phyloP scores from a whole-genome alignment of 2,113 vertebrate species.

The Diphyllodes magnificus region DNA sequence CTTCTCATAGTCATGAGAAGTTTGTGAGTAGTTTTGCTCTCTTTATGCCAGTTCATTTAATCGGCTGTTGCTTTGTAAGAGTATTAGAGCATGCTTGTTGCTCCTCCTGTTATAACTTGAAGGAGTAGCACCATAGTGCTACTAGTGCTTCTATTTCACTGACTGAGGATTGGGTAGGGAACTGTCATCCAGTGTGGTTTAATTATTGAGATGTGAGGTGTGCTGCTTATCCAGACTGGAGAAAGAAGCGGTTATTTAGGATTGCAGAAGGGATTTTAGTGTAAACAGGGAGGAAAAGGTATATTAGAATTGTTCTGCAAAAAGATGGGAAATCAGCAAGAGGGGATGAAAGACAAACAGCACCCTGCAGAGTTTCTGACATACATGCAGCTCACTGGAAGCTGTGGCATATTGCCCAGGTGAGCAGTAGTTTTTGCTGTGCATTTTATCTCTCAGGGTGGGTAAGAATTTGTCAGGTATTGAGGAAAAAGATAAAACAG shows the following conservation, averaged over 20 bases:
- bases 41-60: neutral
- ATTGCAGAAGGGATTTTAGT: neutral
- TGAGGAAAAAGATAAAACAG: constrained; percentile 6
- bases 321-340: neutral
- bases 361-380: neutral
- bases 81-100: neutral
- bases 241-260: neutral
- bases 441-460: neutral
- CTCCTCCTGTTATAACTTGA: neutral
- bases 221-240: neutral
- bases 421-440: neutral
- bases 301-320: neutral
- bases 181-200: neutral
- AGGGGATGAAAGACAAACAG: neutral
- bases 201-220: neutral
- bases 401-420: neutral
- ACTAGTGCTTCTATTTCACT: neutral
- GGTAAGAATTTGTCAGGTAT: constrained; percentile 1
- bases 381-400: neutral
- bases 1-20: too few relatives aligned
- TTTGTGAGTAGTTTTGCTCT: neutral
- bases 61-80: neutral
- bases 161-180: neutral
- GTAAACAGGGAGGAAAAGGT: neutral
- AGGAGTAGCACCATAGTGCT: neutral